Conservation (phyloP, 2,113 vertebrate genomes). For the Rhea americana region DNA sequence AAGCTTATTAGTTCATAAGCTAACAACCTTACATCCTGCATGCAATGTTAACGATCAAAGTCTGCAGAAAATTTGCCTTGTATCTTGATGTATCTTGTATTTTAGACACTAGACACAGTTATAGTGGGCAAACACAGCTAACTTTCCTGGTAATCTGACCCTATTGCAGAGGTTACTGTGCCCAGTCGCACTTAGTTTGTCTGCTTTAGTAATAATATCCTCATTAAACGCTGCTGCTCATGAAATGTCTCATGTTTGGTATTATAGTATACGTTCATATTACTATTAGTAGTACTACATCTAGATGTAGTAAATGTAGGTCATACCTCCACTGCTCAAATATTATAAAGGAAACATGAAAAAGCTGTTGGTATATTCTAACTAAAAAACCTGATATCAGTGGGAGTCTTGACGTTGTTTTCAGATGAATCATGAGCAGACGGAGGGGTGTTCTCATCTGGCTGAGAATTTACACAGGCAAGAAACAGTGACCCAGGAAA, state of each 20-base stretch:
- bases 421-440: not conserved
- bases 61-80: not conserved
- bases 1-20: not conserved
- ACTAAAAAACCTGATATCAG: not conserved
- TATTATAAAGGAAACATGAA: not conserved
- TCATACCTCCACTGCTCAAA: not conserved
- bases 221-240: not conserved
- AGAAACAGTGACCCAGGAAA: not conserved
- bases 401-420: not conserved
- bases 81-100: not conserved
- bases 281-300: not conserved
- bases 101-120: not conserved
- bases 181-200: not conserved
- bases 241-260: not conserved
- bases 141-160: not conserved
- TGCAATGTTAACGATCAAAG: not conserved
- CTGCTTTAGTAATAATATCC: not conserved
- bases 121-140: not conserved
- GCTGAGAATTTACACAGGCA: not conserved
- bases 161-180: not conserved
- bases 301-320: not conserved
- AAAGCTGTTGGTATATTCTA: accelerated
- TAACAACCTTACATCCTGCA: not conserved
- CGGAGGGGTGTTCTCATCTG: not conserved
- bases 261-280: not conserved